phyloP scores from a whole-genome alignment of 2,888 invertebrate species.

The Idaea biselata region DNA sequence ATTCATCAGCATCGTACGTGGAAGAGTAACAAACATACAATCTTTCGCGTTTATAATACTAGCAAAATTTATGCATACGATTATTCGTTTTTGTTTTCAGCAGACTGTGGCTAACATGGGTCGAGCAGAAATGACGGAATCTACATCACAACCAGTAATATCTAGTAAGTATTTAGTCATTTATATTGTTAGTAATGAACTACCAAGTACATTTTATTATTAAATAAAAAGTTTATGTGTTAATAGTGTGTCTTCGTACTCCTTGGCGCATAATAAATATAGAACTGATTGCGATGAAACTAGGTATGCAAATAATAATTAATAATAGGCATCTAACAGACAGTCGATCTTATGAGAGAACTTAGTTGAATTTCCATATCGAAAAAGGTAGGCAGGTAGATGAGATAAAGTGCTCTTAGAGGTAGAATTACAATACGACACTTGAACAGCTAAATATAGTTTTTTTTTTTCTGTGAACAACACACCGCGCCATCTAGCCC shows the following conservation, averaged over 20 bases:
- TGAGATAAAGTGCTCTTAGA: too few relatives aligned
- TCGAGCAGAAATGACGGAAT: conserved; percentile 70
- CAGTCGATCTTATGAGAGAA: neutral
- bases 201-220: too few relatives aligned
- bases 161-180: conserved; percentile 65
- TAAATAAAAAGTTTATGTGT: neutral
- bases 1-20: too few relatives aligned
- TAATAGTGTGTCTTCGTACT: neutral
- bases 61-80: neutral
- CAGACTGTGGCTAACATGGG: conserved; percentile 54
- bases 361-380: too few relatives aligned
- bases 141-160: conserved; percentile 70
- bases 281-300: neutral
- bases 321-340: neutral
- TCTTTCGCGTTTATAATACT: too few relatives aligned
- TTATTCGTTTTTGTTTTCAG: conserved; percentile 31
- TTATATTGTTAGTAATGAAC: neutral
- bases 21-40: too few relatives aligned
- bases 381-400: too few relatives aligned
- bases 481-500: too few relatives aligned
- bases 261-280: too few relatives aligned
- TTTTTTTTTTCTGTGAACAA: too few relatives aligned
- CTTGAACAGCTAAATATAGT: conserved; percentile 3
- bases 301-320: neutral
- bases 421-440: too few relatives aligned